Evolutionary conservation across 92 coral and sea anemone genomes (phyloP).

Genomic region (Palythoa grandiflora): DNA sequence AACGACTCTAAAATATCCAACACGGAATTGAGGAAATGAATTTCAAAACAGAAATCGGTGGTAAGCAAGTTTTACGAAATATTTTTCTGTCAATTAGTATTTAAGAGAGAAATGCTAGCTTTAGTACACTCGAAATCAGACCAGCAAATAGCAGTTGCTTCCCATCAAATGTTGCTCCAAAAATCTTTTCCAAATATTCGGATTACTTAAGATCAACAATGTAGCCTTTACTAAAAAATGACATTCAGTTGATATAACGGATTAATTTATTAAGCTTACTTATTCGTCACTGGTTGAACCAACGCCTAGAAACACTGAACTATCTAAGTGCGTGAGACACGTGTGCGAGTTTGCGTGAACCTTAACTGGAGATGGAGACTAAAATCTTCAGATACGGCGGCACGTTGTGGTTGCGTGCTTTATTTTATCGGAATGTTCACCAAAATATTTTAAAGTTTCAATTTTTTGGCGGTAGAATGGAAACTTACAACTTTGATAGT

Average conservation of each 20-base stretch:
- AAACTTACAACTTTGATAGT: too few species aligned
- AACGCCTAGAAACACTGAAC: constrained; percentile 31
- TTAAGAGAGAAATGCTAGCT: not conserved
- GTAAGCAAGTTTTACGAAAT: constrained; percentile 24
- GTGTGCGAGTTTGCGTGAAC: constrained; percentile 19
- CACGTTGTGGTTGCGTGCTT: not conserved
- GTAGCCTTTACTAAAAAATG: not conserved
- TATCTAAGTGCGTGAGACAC: not conserved
- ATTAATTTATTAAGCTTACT: constrained; percentile 5
- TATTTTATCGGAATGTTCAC: not conserved
- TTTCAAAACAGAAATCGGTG: constrained; percentile 11
- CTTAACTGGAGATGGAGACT: not conserved
- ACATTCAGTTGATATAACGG: constrained; percentile 18
- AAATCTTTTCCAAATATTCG: not conserved
- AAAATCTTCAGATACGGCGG: not conserved
- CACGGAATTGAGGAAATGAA: not conserved
- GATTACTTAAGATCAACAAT: not conserved
- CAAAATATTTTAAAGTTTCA: not conserved
- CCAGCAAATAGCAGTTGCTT: not conserved
- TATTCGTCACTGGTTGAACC: constrained; percentile 6
- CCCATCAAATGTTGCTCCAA: not conserved
- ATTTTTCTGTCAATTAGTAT: not conserved
- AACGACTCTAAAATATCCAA: not conserved
- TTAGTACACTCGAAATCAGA: not conserved
- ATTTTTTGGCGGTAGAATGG: too few species aligned